Conservation (phyloP, 2,113 vertebrate genomes). For the Nerophis ophidion region DNA sequence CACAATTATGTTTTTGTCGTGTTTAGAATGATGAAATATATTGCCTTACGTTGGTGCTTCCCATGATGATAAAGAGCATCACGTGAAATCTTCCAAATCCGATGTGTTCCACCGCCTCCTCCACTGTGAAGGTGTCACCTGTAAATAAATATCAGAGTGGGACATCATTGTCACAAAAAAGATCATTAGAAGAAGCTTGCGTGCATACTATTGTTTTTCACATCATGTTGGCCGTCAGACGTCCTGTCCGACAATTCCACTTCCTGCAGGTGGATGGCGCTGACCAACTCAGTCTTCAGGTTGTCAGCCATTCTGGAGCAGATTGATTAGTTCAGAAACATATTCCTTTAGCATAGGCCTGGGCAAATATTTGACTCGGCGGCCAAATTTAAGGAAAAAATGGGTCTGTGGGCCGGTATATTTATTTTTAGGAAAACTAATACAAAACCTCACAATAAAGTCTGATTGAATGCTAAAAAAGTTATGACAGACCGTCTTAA, state of each 20-base stretch:
- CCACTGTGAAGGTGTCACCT: constrained; percentile 80
- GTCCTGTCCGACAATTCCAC: constrained; percentile 48
- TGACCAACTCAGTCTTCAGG: constrained; percentile 65
- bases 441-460: too few species aligned
- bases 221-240: neutral
- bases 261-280: constrained; percentile 69
- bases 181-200: too few species aligned
- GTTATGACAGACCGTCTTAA: too few species aligned
- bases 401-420: too few species aligned
- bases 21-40: too few species aligned
- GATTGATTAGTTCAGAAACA: too few species aligned
- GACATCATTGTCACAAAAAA: neutral
- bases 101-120: constrained; percentile 87
- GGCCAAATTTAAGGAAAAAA: too few species aligned
- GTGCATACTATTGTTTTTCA: constrained; percentile 12
- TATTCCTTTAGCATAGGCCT: too few species aligned
- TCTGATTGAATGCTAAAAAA: too few species aligned
- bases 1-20: too few species aligned
- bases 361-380: too few species aligned
- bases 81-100: constrained; percentile 91
- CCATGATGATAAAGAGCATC: constrained; percentile 88
- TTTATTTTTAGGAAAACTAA: too few species aligned
- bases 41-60: constrained; percentile 78
- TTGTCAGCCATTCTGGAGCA: constrained; percentile 25
- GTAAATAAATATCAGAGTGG: neutral